phyloP scores from a whole-genome alignment of 1,140 invertebrate species.

The Drosophila rufa region DNA sequence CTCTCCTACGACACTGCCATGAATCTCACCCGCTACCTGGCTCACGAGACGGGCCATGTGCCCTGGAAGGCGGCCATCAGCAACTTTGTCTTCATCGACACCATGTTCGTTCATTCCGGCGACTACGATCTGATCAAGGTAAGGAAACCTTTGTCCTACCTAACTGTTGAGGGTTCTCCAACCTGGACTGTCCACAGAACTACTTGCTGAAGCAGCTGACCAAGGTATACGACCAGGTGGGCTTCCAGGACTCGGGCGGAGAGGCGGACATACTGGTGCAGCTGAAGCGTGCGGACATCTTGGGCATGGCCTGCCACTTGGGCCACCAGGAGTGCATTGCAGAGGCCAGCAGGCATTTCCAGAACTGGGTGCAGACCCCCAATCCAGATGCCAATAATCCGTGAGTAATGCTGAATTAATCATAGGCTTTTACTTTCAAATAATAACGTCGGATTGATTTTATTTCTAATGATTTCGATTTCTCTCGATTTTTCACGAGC shows the following conservation, averaged over 20 bases:
- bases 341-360: constrained; percentile 89
- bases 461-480: too few relatives aligned
- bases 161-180: neutral
- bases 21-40: constrained; percentile 90
- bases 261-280: constrained; percentile 89
- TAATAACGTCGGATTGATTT: too few relatives aligned
- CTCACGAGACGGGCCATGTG: constrained; percentile 90
- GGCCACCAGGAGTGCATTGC: constrained; percentile 89
- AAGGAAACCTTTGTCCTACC: neutral
- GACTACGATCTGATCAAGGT: constrained; percentile 92
- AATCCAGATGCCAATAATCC: constrained; percentile 91
- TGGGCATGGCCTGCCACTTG: constrained; percentile 89
- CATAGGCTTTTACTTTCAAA: too few relatives aligned
- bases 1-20: constrained; percentile 90
- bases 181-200: constrained; percentile 85
- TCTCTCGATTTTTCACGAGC: too few relatives aligned
- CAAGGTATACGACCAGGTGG: constrained; percentile 88
- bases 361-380: constrained; percentile 89
- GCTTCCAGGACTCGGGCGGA: constrained; percentile 86
- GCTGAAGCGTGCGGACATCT: constrained; percentile 89
- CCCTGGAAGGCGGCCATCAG: constrained; percentile 92
- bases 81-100: constrained; percentile 89
- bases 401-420: constrained; percentile 85
- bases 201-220: constrained; percentile 88
- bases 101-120: constrained; percentile 90